Evolutionary conservation across 2,888 invertebrate genomes (phyloP).

Genomic region (Xanthorhoe spadicearia): DNA sequence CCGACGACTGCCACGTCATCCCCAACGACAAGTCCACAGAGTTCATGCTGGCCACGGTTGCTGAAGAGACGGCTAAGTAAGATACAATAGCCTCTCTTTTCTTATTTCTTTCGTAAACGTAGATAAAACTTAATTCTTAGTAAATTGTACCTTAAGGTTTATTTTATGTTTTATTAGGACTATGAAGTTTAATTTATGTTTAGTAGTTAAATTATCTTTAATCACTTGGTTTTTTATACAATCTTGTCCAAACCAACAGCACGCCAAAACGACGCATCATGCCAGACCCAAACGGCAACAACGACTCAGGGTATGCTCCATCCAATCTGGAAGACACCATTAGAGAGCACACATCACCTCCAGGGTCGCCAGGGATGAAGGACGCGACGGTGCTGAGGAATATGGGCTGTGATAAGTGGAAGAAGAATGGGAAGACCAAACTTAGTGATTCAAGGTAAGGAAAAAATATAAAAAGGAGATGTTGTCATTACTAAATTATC

Average conservation of each 20-base stretch:
- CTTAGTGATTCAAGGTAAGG: constrained; percentile 68
- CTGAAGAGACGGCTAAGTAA: constrained; percentile 92
- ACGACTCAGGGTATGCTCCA: constrained; percentile 92
- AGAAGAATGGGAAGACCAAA: constrained; percentile 75
- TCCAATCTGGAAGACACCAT: constrained; percentile 84
- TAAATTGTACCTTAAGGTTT: too few species aligned
- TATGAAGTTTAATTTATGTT: too few species aligned
- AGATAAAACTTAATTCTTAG: too few species aligned
- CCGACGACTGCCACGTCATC: constrained; percentile 92
- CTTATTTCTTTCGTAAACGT: not conserved
- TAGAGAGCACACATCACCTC: constrained; percentile 85
- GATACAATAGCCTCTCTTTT: constrained; percentile 51
- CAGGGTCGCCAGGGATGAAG: constrained; percentile 78
- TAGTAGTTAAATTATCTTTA: too few species aligned
- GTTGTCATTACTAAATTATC: too few species aligned
- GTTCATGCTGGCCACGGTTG: constrained; percentile 95
- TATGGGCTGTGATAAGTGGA: constrained; percentile 71
- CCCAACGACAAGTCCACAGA: constrained; percentile 96
- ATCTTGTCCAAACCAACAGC: constrained; percentile 45
- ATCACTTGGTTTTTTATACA: too few species aligned
- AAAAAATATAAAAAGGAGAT: not conserved
- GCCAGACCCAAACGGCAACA: constrained; percentile 92
- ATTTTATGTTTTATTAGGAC: too few species aligned
- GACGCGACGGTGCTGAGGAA: constrained; percentile 73
- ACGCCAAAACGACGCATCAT: constrained; percentile 65